These are phyloP conservation scores for Gavia stellata DNA, from an alignment of 2,113 vertebrate genomes.

Conservation along the genomic window DNA sequence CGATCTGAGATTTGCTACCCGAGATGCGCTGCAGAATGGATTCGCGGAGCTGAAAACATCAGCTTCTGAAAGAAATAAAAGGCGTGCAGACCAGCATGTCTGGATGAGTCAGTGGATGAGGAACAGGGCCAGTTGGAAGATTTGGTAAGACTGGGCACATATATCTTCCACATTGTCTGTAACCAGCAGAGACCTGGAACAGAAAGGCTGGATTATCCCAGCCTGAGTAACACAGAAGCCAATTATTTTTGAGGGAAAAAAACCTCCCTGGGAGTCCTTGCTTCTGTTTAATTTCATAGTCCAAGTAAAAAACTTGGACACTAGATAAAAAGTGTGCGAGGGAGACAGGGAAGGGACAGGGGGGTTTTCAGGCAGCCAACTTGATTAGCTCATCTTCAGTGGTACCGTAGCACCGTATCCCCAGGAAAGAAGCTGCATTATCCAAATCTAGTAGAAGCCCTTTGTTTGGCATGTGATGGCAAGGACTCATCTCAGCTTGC, in stretches of 20 bases:
- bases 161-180: background rate
- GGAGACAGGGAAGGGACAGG: background rate
- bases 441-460: background rate
- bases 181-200: slow-evolving; percentile 22
- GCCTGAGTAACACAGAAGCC: background rate
- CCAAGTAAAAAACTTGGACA: background rate
- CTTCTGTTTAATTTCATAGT: slow-evolving; percentile 3
- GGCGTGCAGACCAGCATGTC: background rate
- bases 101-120: slow-evolving; percentile 8
- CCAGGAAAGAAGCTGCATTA: background rate
- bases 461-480: background rate
- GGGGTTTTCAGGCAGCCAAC: background rate
- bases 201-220: background rate
- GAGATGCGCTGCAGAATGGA: background rate
- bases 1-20: background rate
- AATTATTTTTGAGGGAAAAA: background rate
- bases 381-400: background rate
- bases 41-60: background rate
- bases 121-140: slow-evolving; percentile 20
- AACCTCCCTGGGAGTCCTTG: background rate
- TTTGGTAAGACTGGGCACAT: slow-evolving; percentile 17
- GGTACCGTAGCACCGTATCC: rapidly evolving
- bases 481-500: background rate
- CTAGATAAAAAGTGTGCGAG: background rate
- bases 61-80: background rate